Evolutionary conservation across 2,113 vertebrate genomes (phyloP).

Genomic region (Bothrops jararaca): DNA sequence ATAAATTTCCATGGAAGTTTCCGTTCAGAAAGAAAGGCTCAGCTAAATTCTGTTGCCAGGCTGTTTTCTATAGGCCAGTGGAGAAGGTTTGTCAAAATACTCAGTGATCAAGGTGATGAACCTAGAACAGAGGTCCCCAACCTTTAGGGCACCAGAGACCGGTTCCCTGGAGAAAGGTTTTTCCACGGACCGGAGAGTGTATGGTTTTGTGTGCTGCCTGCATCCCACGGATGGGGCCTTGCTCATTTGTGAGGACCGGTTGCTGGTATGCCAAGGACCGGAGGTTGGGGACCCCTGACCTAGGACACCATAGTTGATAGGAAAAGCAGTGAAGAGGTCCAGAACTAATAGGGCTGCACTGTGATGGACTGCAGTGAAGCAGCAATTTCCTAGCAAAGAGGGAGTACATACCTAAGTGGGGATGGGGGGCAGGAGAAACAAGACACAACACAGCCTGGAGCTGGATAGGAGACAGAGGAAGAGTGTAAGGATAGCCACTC

Average conservation of each 20-base stretch:
- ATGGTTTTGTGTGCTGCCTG: too few relatives aligned
- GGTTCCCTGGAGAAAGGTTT: too few relatives aligned
- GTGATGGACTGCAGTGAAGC: not conserved
- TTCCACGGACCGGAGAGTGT: too few relatives aligned
- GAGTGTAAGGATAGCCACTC: not conserved
- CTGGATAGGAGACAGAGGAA: not conserved
- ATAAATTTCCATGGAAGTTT: conserved; percentile 40
- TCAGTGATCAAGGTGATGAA: conserved; percentile 34
- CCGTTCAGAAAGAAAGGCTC: conserved; percentile 68
- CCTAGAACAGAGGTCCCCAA: too few relatives aligned
- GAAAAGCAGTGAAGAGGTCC: not conserved
- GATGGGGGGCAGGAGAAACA: not conserved
- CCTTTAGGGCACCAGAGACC: too few relatives aligned
- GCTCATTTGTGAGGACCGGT: too few relatives aligned
- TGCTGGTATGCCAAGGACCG: too few relatives aligned
- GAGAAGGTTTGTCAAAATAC: conserved; percentile 77
- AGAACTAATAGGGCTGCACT: not conserved
- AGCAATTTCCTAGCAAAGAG: not conserved
- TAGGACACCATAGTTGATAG: not conserved
- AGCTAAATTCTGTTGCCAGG: conserved; percentile 79
- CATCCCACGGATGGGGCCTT: too few relatives aligned
- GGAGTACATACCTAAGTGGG: not conserved
- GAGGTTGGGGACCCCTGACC: not conserved
- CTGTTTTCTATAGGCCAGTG: conserved; percentile 71
- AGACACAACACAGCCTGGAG: not conserved